Evolutionary conservation across 2,888 invertebrate species (phyloP).

Genomic region (Agrotis segetum): DNA sequence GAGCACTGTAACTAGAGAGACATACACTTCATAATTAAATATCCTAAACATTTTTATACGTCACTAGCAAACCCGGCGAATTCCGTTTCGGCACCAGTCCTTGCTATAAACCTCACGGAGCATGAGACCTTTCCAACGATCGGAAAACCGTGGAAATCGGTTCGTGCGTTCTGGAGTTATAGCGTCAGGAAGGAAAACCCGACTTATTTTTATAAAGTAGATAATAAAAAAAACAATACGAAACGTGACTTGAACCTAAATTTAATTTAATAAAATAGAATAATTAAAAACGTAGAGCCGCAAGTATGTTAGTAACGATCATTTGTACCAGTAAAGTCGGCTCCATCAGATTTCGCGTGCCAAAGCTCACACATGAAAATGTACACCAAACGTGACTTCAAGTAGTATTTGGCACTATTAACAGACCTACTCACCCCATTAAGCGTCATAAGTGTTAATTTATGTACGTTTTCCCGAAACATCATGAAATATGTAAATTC

Average conservation of each 20-base stretch:
- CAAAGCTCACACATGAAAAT: slow-evolving; percentile 45
- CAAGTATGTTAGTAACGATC: neutral
- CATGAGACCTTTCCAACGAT: too few species aligned
- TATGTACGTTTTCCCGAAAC: slow-evolving; percentile 25
- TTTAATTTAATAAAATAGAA: slow-evolving; percentile 1
- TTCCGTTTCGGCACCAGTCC: too few species aligned
- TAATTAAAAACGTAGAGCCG: neutral
- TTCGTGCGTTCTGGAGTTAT: too few species aligned
- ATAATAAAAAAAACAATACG: neutral
- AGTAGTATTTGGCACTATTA: slow-evolving; percentile 45
- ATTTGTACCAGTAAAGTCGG: slow-evolving; percentile 8
- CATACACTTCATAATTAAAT: neutral
- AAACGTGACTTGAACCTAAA: neutral
- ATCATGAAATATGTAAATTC: slow-evolving; percentile 45
- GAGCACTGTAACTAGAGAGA: too few species aligned
- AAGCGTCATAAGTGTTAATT: slow-evolving; percentile 46
- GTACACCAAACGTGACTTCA: slow-evolving; percentile 36
- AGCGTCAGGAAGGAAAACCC: too few species aligned
- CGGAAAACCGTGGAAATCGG: too few species aligned
- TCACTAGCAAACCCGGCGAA: too few species aligned
- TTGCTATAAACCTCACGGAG: too few species aligned
- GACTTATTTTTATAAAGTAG: too few species aligned
- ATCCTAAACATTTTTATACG: too few species aligned
- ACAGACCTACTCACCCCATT: slow-evolving; percentile 36
- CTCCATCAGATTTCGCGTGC: slow-evolving; percentile 25